These are phyloP conservation scores for Collichthys lucidus DNA, from an alignment of 2,113 vertebrate species.

Conservation along the genomic window DNA sequence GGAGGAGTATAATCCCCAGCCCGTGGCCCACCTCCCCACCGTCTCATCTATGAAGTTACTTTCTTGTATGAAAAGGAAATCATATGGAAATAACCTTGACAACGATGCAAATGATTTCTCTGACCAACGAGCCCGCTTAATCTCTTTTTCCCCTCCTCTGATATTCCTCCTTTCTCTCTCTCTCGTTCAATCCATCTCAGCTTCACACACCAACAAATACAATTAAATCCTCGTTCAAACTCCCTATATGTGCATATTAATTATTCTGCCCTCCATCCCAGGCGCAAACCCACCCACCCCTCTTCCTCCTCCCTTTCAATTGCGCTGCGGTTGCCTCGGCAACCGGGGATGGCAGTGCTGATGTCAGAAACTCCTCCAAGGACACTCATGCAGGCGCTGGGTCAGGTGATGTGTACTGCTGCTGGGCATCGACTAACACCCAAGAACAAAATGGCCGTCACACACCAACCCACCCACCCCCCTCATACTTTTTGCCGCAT, in stretches of 20 bases:
- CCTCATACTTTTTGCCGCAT: slow-evolving; percentile 1
- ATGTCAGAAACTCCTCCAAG: slow-evolving; percentile 80
- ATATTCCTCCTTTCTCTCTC: slow-evolving; percentile 24
- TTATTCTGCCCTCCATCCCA: slow-evolving; percentile 71
- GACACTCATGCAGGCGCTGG: slow-evolving; percentile 71
- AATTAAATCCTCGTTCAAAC: slow-evolving; percentile 73
- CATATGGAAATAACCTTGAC: slow-evolving; percentile 58
- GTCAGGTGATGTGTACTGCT: slow-evolving; percentile 66
- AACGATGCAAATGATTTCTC: slow-evolving; percentile 61
- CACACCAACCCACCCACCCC: not conserved
- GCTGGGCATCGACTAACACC: slow-evolving; percentile 58
- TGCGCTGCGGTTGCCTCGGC: slow-evolving; percentile 76
- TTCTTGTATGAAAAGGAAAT: slow-evolving; percentile 49
- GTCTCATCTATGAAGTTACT: slow-evolving; percentile 52
- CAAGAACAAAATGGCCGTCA: slow-evolving; percentile 68
- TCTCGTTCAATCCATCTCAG: slow-evolving; percentile 41
- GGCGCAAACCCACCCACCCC: slow-evolving; percentile 27
- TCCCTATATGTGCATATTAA: slow-evolving; percentile 76
- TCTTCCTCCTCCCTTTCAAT: not conserved
- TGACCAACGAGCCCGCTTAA: slow-evolving; percentile 58
- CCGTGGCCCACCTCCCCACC: slow-evolving; percentile 1
- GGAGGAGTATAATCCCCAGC: slow-evolving; percentile 38
- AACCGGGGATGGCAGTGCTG: slow-evolving; percentile 76
- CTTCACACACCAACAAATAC: slow-evolving; percentile 68
- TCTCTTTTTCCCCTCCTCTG: slow-evolving; percentile 33